Evolutionary conservation across 2,797 vertebrate genomes (phyloP).

Genomic region (Rachycentron canadum): DNA sequence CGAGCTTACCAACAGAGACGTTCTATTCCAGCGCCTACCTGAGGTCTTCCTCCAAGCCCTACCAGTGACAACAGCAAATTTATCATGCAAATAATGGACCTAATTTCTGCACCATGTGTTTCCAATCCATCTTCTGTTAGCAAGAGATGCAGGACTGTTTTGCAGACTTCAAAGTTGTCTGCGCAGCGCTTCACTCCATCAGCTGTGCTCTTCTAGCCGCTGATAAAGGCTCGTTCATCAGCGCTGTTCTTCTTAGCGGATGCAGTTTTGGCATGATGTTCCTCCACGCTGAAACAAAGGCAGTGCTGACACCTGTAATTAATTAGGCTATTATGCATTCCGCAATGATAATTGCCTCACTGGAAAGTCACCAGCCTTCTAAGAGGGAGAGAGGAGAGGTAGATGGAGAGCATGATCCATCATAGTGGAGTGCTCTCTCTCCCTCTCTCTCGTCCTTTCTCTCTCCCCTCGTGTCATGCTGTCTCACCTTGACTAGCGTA

Average conservation of each 20-base stretch:
- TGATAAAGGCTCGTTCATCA: constrained; percentile 78
- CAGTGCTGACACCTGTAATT: constrained; percentile 99
- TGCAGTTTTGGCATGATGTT: constrained; percentile 91
- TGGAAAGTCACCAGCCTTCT: constrained; percentile 98
- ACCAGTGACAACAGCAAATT: constrained; percentile 63
- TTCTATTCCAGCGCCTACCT: constrained; percentile 41
- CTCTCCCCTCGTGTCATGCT: constrained; percentile 69
- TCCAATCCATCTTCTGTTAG: constrained; percentile 65
- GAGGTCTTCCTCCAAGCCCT: constrained; percentile 52
- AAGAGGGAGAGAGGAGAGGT: constrained; percentile 83
- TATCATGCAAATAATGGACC: constrained; percentile 73
- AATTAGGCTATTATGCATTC: constrained; percentile 99
- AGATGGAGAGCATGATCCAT: constrained; percentile 91
- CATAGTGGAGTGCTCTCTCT: constrained; percentile 79
- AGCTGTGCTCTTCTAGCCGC: constrained; percentile 48
- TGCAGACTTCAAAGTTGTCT: constrained; percentile 63
- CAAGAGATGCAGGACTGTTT: constrained; percentile 54
- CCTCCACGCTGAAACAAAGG: constrained; percentile 95
- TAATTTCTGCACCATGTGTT: constrained; percentile 72
- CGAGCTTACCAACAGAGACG: constrained; percentile 48
- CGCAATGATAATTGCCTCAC: constrained; percentile 99
- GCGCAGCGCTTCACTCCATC: constrained; percentile 21
- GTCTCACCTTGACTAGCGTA: constrained; percentile 91
- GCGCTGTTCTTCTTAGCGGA: constrained; percentile 77
- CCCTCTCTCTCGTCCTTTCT: constrained; percentile 59